Evolutionary conservation across 2,888 invertebrate species (phyloP).

Genomic region (Palloptera scutellata): DNA sequence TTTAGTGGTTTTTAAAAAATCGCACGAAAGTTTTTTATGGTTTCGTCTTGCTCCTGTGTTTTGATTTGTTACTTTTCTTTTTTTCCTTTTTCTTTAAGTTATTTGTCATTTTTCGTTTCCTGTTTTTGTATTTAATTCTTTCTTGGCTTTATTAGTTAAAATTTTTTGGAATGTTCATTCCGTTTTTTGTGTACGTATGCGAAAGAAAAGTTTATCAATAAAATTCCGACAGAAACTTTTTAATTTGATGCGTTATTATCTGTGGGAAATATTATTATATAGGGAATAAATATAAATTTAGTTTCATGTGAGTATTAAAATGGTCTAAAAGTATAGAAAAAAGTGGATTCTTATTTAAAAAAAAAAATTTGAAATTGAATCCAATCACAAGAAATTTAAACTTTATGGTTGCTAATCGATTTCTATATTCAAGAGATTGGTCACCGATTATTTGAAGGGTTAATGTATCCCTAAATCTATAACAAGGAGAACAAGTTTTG

Average conservation of each 20-base stretch:
- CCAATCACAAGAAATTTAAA: no score
- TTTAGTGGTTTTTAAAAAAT: slow-evolving; percentile 50
- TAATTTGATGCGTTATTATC: slow-evolving; percentile 53
- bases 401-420: no score
- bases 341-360: no score
- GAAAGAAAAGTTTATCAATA: slow-evolving; percentile 54
- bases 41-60: slow-evolving; percentile 22
- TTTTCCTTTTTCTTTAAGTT: slow-evolving; percentile 17
- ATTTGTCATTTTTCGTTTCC: slow-evolving; percentile 17
- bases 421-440: no score
- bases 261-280: slow-evolving; percentile 21
- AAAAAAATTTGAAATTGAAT: no score
- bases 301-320: no score
- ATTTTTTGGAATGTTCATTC: slow-evolving; percentile 31
- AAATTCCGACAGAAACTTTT: slow-evolving; percentile 54
- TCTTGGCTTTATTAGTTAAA: slow-evolving; percentile 17
- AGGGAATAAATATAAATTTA: no score
- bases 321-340: no score
- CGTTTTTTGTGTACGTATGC: slow-evolving; percentile 31
- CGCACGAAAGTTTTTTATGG: slow-evolving; percentile 35
- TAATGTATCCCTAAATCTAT: no score
- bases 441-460: no score
- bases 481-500: no score
- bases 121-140: neutral
- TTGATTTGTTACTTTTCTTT: slow-evolving; percentile 24